Conservation (phyloP, 2,797 vertebrate species). For the Decapterus maruadsi region DNA sequence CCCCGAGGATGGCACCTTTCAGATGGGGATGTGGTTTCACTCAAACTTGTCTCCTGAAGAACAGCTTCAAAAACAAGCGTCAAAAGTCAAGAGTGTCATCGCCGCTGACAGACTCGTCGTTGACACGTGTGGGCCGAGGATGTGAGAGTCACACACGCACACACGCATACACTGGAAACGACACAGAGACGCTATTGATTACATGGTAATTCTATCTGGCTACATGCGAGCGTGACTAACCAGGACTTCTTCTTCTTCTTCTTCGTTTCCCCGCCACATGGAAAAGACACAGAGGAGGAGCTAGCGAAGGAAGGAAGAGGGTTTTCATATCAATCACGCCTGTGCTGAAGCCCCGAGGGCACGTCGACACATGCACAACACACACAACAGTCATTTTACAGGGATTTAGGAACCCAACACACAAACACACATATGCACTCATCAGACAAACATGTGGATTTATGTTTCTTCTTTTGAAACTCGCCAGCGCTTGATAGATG, state of each 20-base stretch:
- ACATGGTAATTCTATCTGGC: constrained; percentile 51
- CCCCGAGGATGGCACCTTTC: neutral
- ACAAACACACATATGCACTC: neutral
- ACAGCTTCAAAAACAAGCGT: constrained; percentile 10
- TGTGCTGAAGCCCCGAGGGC: constrained; percentile 4
- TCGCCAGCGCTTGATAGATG: neutral
- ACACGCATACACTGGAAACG: constrained; percentile 13
- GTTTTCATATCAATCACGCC: constrained; percentile 23
- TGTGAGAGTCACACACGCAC: constrained; percentile 2
- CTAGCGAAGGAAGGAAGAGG: constrained; percentile 10
- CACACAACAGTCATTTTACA: constrained; percentile 11
- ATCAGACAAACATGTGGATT: constrained; percentile 7
- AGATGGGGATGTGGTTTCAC: constrained; percentile 28
- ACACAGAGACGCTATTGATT: constrained; percentile 60
- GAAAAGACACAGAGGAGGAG: constrained; percentile 11
- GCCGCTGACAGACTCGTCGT: constrained; percentile 1
- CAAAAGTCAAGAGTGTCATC: constrained; percentile 5
- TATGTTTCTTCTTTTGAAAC: neutral
- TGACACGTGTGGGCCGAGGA: neutral
- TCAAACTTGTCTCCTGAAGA: constrained; percentile 7
- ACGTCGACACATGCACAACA: neutral
- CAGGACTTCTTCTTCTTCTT: constrained; percentile 3
- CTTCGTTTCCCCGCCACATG: constrained; percentile 32
- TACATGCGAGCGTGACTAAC: constrained; percentile 45
- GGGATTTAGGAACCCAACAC: constrained; percentile 18